These are phyloP conservation scores for Austrolebias charrua DNA, from an alignment of 2,797 vertebrate species.

Conservation along the genomic window DNA sequence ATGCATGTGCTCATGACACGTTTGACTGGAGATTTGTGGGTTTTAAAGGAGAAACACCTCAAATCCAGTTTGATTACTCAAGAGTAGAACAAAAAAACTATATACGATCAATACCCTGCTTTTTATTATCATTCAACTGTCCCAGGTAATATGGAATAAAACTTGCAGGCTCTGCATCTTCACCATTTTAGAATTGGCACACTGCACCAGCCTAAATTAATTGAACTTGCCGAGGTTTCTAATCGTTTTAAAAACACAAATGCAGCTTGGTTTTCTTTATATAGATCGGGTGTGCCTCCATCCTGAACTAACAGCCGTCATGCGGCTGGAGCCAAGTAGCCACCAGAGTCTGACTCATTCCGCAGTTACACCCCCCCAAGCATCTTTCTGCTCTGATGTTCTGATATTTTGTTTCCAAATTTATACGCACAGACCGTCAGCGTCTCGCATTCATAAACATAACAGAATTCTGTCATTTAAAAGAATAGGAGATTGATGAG, in stretches of 20 bases:
- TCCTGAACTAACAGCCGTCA: conserved; percentile 33
- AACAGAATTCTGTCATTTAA: neutral
- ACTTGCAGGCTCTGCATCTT: no score
- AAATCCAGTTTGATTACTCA: no score
- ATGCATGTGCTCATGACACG: neutral
- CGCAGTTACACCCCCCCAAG: conserved; percentile 54
- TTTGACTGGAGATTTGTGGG: neutral
- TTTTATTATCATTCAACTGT: no score
- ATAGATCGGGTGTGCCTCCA: neutral
- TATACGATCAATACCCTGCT: no score
- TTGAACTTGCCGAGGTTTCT: no score
- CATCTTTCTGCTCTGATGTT: conserved; percentile 37
- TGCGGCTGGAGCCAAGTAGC: conserved; percentile 42
- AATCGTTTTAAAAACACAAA: neutral
- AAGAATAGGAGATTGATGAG: conserved; percentile 2
- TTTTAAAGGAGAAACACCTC: no score
- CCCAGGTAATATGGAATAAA: no score
- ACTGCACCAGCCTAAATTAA: no score
- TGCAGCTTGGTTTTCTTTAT: conserved; percentile 8
- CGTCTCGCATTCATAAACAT: no score
- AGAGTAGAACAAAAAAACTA: no score
- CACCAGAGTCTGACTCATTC: conserved; percentile 66
- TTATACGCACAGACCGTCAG: conserved; percentile 36
- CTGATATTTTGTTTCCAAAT: conserved; percentile 46
- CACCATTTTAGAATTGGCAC: no score